Evolutionary conservation across 2,888 invertebrate genomes (phyloP).

Genomic region (Platerodrilus igneus): DNA sequence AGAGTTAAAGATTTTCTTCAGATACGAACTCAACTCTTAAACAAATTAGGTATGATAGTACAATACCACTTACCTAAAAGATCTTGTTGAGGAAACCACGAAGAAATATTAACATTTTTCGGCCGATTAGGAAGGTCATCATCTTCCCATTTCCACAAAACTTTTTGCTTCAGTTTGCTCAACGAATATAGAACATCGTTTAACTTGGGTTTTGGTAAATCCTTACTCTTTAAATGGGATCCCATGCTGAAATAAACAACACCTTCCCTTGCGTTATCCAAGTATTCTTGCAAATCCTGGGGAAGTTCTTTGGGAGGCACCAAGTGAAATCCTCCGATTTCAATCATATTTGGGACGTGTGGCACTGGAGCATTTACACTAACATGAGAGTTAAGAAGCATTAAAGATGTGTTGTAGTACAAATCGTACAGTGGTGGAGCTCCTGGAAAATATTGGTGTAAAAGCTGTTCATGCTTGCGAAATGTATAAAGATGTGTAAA

Average conservation of each 20-base stretch:
- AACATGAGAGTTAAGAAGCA: constrained; percentile 25
- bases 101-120: constrained; percentile 14
- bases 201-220: constrained; percentile 32
- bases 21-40: too few relatives aligned
- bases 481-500: constrained; percentile 10
- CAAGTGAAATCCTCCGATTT: constrained; percentile 29
- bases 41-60: too few relatives aligned
- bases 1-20: too few relatives aligned
- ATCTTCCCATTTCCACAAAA: constrained; percentile 43
- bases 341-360: constrained; percentile 27
- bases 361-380: constrained; percentile 21
- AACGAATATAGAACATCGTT: constrained; percentile 37
- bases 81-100: constrained; percentile 22
- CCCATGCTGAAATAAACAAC: constrained; percentile 43
- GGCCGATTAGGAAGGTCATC: constrained; percentile 9
- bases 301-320: constrained; percentile 22
- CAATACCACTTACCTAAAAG: constrained; percentile 20
- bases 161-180: constrained; percentile 36
- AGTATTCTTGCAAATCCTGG: constrained; percentile 33
- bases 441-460: constrained; percentile 23
- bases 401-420: constrained; percentile 26
- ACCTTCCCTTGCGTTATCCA: constrained; percentile 38
- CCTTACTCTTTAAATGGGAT: constrained; percentile 35
- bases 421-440: constrained; percentile 21
- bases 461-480: constrained; percentile 19